Conservation (phyloP, 1,140 invertebrate species). For the Drosophila ercepeae region DNA sequence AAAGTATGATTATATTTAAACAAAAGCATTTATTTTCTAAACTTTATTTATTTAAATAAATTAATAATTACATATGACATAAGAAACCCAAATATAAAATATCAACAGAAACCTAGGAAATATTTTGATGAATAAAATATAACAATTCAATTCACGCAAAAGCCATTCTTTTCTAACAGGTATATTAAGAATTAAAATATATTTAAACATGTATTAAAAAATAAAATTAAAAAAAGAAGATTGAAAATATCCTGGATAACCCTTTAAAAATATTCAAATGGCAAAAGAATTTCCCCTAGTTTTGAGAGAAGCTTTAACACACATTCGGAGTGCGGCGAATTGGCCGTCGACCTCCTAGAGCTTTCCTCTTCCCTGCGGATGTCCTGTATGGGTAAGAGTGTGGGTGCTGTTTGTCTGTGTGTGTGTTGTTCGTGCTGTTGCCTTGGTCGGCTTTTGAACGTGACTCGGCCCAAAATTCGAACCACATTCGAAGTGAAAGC, state of each 20-base stretch:
- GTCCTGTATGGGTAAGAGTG: neutral
- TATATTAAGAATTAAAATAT: no score
- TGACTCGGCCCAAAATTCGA: slow-evolving; percentile 3
- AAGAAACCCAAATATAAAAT: no score
- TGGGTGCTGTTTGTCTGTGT: neutral
- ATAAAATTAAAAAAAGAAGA: neutral
- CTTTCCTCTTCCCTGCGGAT: neutral
- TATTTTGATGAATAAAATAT: no score
- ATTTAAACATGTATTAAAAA: neutral
- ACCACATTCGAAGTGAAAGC: slow-evolving; percentile 41
- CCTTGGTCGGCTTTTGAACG: slow-evolving; percentile 13
- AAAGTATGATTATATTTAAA: no score
- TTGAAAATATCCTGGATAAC: neutral
- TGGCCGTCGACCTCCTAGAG: neutral
- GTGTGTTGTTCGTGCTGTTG: slow-evolving; percentile 30
- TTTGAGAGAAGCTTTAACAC: slow-evolving; percentile 4
- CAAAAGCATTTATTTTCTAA: no score
- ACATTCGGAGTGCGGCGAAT: slow-evolving; percentile 69
- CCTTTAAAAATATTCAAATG: neutral
- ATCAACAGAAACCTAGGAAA: no score
- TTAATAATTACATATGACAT: no score
- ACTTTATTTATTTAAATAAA: no score
- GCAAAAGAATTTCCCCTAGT: slow-evolving; percentile 6
- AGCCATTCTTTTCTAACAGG: no score
- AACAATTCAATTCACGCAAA: no score